These are phyloP conservation scores for Nineta flava DNA, from an alignment of 2,888 invertebrate genomes.

Conservation along the genomic window DNA sequence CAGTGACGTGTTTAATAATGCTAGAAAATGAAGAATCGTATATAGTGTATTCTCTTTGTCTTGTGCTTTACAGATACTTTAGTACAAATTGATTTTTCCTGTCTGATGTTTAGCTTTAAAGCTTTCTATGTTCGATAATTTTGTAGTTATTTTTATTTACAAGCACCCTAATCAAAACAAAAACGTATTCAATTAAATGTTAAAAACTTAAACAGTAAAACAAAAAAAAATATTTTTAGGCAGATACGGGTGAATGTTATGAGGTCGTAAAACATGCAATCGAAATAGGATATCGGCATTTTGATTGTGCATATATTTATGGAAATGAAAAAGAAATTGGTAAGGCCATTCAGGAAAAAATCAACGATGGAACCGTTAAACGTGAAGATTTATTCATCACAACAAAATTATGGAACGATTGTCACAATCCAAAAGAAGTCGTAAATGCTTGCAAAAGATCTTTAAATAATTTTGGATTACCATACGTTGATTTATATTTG, in stretches of 20 bases:
- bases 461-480: slow-evolving; percentile 30
- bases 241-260: not conserved
- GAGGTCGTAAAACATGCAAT: slow-evolving; percentile 55
- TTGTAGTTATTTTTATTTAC: too few relatives aligned
- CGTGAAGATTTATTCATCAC: slow-evolving; percentile 59
- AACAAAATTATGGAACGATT: slow-evolving; percentile 81
- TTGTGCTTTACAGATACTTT: too few relatives aligned
- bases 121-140: too few relatives aligned
- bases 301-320: slow-evolving; percentile 62
- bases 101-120: too few relatives aligned
- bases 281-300: slow-evolving; percentile 61
- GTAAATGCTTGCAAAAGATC: slow-evolving; percentile 26
- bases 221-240: not conserved
- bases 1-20: too few relatives aligned
- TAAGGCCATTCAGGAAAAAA: slow-evolving; percentile 44
- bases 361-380: slow-evolving; percentile 47
- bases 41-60: too few relatives aligned
- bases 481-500: slow-evolving; percentile 37
- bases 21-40: too few relatives aligned
- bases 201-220: too few relatives aligned
- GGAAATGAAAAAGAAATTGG: slow-evolving; percentile 65
- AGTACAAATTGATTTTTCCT: too few relatives aligned
- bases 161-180: too few relatives aligned
- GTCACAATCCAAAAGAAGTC: slow-evolving; percentile 50
- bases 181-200: too few relatives aligned